Base-by-base conservation (phyloP, 2,888 invertebrate species). In the Cephonodes hylas region DNA sequence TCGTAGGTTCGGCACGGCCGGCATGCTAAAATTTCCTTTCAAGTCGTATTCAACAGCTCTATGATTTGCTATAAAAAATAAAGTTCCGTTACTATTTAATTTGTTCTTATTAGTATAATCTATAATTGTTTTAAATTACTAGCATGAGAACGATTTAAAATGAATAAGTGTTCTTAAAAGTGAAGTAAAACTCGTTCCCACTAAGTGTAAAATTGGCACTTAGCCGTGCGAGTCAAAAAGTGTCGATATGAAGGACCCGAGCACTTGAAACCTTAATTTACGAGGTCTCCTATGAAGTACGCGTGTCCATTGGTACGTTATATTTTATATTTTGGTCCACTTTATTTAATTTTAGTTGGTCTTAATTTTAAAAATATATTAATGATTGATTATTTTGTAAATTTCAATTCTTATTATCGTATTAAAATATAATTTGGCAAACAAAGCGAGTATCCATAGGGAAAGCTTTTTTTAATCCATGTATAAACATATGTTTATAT, bases 231-330 rank as follows among this genome's bases (percentile, higher is more conserved):
- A 71, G 74, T 70, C 69, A 75, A 72, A 68, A 74, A 66, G 66
- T 69, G 60, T 59, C 66, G 64, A 63, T 63, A 67, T 68, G 76
- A 72, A 75, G 73, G 69, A 67, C 68, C 66, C 63, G 58, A 23
- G 72, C 75, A 83, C 79, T 81, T 80, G 77, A 75, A 65, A 75
- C 72, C 72, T 76, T 85, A 81, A 84, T 83, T 86, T 85, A 86
- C 70, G 82, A 79, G 74, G 70, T 74, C 71, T 79, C 74, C 75
- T 79, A 72, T 59, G 61, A 38, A 7, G 23, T 3, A 71, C 44
- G 34, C 6, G 72, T 70, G 38, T 73, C 67, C 85, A 73, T 67
- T 77, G 60, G 13, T 22, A 61, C 64, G 67, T 61, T 4, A 38
- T 57, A 59, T 42, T 18, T 20, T 18, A 10, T 18, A 3, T n/a